These are phyloP conservation scores for Triplophysa tibetana DNA, from an alignment of 2,113 vertebrate species.

Conservation along the genomic window DNA sequence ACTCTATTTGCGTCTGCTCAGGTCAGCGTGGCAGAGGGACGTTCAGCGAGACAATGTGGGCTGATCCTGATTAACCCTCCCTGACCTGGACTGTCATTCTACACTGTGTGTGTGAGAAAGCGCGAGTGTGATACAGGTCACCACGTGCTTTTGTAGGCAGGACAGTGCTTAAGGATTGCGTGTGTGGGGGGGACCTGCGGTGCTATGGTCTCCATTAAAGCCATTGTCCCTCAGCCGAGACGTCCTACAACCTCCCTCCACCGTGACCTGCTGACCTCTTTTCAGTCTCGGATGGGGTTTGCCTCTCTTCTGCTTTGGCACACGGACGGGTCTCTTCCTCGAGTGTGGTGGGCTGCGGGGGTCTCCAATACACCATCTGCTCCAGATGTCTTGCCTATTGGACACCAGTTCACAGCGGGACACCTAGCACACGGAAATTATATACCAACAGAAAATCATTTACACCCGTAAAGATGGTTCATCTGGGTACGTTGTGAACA, in stretches of 20 bases:
- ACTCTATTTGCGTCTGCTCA: conserved; percentile 8
- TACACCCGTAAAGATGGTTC: background rate
- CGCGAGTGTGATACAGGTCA: conserved; percentile 32
- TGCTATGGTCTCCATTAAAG: conserved; percentile 60
- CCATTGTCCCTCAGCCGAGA: conserved; percentile 46
- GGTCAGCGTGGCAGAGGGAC: conserved; percentile 13
- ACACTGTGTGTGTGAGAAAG: conserved; percentile 40
- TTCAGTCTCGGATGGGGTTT: conserved; percentile 3
- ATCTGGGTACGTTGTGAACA: background rate
- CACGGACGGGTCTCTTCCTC: conserved; percentile 6
- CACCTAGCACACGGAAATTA: background rate
- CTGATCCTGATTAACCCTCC: conserved; percentile 46
- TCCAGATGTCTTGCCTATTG: conserved; percentile 31
- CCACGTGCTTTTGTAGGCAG: conserved; percentile 25
- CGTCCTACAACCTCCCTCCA: conserved; percentile 42
- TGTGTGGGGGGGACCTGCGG: conserved; percentile 8
- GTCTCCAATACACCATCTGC: conserved; percentile 38
- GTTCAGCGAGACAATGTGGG: conserved; percentile 14
- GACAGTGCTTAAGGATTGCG: conserved; percentile 8
- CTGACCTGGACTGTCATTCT: conserved; percentile 8
- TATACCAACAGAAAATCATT: conserved; percentile 14
- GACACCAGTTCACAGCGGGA: conserved; percentile 23
- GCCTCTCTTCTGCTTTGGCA: conserved; percentile 12
- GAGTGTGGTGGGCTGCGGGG: conserved; percentile 9
- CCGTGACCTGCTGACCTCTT: conserved; percentile 49